Conservation (phyloP, 92 coral and sea anemone genomes). For the Epizoanthus ramosus region DNA sequence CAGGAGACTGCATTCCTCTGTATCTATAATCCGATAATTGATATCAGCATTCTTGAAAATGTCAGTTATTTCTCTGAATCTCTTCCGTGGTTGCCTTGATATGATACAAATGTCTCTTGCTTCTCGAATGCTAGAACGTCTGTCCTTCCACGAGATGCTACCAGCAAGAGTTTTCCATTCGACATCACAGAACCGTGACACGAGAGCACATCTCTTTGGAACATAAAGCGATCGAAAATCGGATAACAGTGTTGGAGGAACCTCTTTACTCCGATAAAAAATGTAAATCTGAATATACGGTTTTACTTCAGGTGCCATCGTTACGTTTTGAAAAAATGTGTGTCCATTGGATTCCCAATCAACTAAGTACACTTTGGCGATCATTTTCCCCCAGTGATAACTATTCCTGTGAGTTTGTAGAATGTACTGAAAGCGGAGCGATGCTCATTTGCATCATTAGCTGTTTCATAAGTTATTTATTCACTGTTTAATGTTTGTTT, state of each 20-base stretch:
- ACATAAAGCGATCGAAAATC: slow-evolving; percentile 76
- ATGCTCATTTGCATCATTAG: neutral
- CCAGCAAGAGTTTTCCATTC: slow-evolving; percentile 60
- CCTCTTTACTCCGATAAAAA: slow-evolving; percentile 66
- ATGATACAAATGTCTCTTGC: slow-evolving; percentile 68
- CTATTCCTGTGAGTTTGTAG: no score
- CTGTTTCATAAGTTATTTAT: neutral
- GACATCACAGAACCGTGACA: slow-evolving; percentile 46
- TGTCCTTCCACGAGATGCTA: slow-evolving; percentile 51
- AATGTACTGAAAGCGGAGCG: neutral
- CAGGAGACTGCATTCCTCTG: slow-evolving; percentile 52
- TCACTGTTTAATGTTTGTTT: slow-evolving; percentile 13
- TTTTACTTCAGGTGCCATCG: slow-evolving; percentile 67
- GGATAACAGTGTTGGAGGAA: slow-evolving; percentile 80
- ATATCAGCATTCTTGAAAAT: slow-evolving; percentile 48
- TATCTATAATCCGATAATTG: slow-evolving; percentile 44
- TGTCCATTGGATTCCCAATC: slow-evolving; percentile 85
- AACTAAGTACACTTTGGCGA: slow-evolving; percentile 54
- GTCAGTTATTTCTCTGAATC: slow-evolving; percentile 54
- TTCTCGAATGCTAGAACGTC: slow-evolving; percentile 53
- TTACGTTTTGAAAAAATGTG: slow-evolving; percentile 59
- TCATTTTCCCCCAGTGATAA: slow-evolving; percentile 39
- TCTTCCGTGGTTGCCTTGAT: slow-evolving; percentile 48
- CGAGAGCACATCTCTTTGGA: slow-evolving; percentile 58
- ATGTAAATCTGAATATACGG: slow-evolving; percentile 62